Evolutionary conservation across 2,113 vertebrate species (phyloP).

Genomic region (Paracanthobrama guichenoti): DNA sequence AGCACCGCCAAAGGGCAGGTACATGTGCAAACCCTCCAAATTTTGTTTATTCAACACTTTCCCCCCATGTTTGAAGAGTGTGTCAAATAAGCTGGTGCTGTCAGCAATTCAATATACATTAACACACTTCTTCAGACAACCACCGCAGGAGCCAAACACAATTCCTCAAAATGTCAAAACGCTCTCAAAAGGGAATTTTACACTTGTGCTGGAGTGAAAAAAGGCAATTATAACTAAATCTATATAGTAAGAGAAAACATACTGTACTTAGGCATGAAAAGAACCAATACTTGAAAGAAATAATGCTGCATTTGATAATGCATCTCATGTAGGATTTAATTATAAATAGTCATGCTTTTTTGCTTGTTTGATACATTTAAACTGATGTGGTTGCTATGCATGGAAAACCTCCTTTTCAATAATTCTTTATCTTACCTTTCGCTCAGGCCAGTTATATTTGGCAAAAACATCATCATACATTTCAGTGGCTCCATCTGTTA

Average conservation of each 20-base stretch:
- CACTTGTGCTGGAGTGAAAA: neutral
- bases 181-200: constrained; percentile 30
- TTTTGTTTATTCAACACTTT: constrained; percentile 57
- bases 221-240: constrained; percentile 32
- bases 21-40: constrained; percentile 57
- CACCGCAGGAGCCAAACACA: constrained; percentile 39
- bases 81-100: constrained; percentile 43
- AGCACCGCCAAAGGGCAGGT: constrained; percentile 10
- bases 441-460: constrained; percentile 95
- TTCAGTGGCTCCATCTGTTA: constrained; percentile 93
- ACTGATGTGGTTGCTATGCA: neutral
- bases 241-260: neutral
- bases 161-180: constrained; percentile 63
- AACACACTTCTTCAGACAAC: constrained; percentile 29
- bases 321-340: neutral
- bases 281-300: neutral
- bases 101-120: constrained; percentile 55
- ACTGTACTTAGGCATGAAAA: neutral
- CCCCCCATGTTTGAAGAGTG: constrained; percentile 45
- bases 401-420: neutral
- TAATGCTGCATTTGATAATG: neutral
- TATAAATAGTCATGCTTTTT: neutral
- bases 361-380: neutral
- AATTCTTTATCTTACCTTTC: constrained; percentile 79
- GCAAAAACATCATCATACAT: constrained; percentile 94